Base-by-base conservation (phyloP, 2,888 invertebrate genomes). In the Acrocyrtus sp. region DNA sequence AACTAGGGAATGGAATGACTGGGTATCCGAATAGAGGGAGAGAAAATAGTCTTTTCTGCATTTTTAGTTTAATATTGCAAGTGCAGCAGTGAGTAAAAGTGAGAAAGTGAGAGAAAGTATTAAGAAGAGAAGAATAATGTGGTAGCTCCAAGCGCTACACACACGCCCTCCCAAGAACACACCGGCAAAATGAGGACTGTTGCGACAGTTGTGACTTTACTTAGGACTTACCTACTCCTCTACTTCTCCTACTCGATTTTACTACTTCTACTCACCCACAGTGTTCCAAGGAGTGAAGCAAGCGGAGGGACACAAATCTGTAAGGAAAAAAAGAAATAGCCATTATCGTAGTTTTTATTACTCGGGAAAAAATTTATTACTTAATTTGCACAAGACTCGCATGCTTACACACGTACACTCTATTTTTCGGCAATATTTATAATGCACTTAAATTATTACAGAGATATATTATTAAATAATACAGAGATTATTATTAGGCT, bases 141-240 rank as follows among this genome's bases (percentile, higher is more conserved):
- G 10, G 22, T 50, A 50, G 50, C 19, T 8, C 8, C 19, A 22
- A 19, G 22, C 50, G 5, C 21, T 24, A 50, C 24, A 19, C 50
- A 61, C 2, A 61, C 22, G 19, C 24, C 39, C 29, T 61, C 61
- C 61, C 48, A 39, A 27, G 8, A 61, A 41, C 22, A 26, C 26
- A 63, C 22, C 50, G 34, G 27, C 29, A 69, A 61, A 62, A 69
- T 69, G 69, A 69, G 56, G 62, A 61, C 62, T 56, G 62, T 69
- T 39, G 69, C 69, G 54, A 69, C 69, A 61, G 69, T 69, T 45
- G 69, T 69, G 54, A 69, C 69, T 61, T 50, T 69, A 62, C 45
- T 69, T 39, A 69, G 69, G 62, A 69, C 69, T 69, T 69, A 69
- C 69, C 69, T 69, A 48, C 53, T 69, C 48, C 69, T 69, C 19